Conservation (phyloP, 2,888 invertebrate species). For the Allygus modestus region DNA sequence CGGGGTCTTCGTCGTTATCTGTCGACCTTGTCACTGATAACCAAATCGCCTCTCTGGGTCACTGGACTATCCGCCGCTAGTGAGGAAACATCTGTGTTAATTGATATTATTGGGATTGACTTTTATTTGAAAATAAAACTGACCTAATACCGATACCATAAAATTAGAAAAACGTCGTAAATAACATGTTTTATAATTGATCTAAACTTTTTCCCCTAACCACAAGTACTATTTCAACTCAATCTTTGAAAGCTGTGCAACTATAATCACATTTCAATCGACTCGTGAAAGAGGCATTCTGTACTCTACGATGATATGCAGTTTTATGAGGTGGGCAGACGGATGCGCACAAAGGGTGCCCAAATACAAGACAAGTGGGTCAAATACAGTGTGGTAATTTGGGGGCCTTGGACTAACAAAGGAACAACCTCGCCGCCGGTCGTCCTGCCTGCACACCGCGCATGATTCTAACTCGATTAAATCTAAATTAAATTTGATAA, state of each 20-base stretch:
- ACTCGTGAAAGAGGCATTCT: too few relatives aligned
- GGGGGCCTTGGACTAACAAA: slow-evolving; percentile 37
- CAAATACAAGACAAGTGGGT: slow-evolving; percentile 20
- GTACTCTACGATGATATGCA: background rate
- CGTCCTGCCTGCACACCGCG: background rate
- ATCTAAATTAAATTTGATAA: background rate
- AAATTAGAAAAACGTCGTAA: too few relatives aligned
- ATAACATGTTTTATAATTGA: too few relatives aligned
- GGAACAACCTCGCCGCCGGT: slow-evolving; percentile 11
- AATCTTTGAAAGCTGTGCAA: too few relatives aligned
- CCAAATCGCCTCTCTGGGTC: background rate
- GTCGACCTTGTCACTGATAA: slow-evolving; percentile 20
- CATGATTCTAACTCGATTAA: background rate
- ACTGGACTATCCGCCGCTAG: background rate
- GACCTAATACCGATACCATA: background rate
- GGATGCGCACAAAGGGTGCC: background rate
- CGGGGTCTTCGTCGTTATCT: background rate
- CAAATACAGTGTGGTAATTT: background rate
- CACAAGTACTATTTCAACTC: too few relatives aligned
- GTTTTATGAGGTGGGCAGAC: background rate
- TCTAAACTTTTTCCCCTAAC: too few relatives aligned
- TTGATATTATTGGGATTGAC: background rate
- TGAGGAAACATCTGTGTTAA: background rate
- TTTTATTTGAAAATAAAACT: background rate
- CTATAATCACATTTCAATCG: too few relatives aligned